Evolutionary conservation across 1,140 invertebrate species (phyloP).

Genomic region (Drosophila sechellia): DNA sequence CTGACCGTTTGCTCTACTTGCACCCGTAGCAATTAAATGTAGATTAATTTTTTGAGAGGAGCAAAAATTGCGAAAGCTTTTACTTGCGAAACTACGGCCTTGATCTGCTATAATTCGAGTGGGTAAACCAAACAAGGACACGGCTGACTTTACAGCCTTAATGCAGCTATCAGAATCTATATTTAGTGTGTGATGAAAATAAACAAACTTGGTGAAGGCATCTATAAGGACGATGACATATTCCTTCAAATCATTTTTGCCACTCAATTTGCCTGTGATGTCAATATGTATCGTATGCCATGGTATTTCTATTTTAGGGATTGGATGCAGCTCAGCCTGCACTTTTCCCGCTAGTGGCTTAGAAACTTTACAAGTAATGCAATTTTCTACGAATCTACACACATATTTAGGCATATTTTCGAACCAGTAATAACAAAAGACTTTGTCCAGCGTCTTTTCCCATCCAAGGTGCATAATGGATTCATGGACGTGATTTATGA

Average conservation of each 20-base stretch:
- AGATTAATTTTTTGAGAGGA: slow-evolving; percentile 12
- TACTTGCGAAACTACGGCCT: slow-evolving; percentile 4
- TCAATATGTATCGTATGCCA: slow-evolving; percentile 11
- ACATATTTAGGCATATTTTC: not conserved
- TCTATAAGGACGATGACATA: slow-evolving; percentile 10
- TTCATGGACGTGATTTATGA: slow-evolving; percentile 6
- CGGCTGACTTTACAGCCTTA: not conserved
- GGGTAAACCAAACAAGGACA: slow-evolving; percentile 10
- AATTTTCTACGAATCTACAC: slow-evolving; percentile 4
- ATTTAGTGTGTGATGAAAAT: slow-evolving; percentile 11
- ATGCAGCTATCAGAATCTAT: slow-evolving; percentile 4
- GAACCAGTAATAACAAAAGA: not conserved
- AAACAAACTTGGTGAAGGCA: slow-evolving; percentile 8
- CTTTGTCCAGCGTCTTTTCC: slow-evolving; percentile 4
- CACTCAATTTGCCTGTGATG: slow-evolving; percentile 8
- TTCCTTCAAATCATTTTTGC: not conserved
- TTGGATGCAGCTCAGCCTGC: slow-evolving; percentile 6
- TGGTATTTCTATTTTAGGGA: slow-evolving; percentile 4
- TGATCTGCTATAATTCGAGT: slow-evolving; percentile 13
- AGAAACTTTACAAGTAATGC: slow-evolving; percentile 1
- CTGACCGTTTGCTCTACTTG: not conserved
- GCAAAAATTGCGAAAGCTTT: slow-evolving; percentile 4
- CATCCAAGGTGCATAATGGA: slow-evolving; percentile 12
- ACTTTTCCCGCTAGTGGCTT: slow-evolving; percentile 4
- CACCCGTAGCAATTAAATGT: not conserved